Conservation (phyloP, 2,888 invertebrate species). For the Tineola bisselliella region DNA sequence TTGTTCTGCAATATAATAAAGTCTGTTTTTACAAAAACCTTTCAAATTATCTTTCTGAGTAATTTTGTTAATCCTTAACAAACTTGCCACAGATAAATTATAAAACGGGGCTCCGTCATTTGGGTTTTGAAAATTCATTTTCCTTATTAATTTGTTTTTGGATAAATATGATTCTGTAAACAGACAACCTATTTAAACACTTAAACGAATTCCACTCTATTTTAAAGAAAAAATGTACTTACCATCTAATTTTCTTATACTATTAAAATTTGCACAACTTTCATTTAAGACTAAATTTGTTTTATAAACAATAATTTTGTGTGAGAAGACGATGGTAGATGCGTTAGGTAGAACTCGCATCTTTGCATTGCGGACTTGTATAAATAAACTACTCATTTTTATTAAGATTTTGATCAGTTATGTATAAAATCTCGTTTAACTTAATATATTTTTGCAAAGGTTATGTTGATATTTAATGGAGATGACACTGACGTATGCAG, state of each 20-base stretch:
- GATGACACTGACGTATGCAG: no score
- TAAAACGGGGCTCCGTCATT: constrained; percentile 66
- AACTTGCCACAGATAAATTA: constrained; percentile 42
- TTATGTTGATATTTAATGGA: no score
- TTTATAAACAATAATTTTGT: neutral
- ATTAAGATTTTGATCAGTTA: neutral
- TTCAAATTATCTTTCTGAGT: constrained; percentile 44
- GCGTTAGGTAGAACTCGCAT: no score
- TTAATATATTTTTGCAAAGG: no score
- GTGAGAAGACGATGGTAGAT: neutral
- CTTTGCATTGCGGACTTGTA: neutral
- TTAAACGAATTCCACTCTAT: no score
- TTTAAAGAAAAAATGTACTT: no score
- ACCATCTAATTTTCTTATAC: no score
- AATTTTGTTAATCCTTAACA: constrained; percentile 36
- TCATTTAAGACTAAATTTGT: neutral
- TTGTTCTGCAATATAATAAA: constrained; percentile 65
- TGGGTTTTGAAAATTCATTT: constrained; percentile 46
- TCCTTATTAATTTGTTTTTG: constrained; percentile 45
- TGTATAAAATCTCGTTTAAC: no score
- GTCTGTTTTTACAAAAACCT: constrained; percentile 56
- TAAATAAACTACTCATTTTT: neutral
- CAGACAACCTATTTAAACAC: neutral
- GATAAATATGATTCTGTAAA: constrained; percentile 7
- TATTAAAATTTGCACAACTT: neutral